phyloP scores from a whole-genome alignment of 2,888 invertebrate genomes.

The Scotopteryx bipunctaria region DNA sequence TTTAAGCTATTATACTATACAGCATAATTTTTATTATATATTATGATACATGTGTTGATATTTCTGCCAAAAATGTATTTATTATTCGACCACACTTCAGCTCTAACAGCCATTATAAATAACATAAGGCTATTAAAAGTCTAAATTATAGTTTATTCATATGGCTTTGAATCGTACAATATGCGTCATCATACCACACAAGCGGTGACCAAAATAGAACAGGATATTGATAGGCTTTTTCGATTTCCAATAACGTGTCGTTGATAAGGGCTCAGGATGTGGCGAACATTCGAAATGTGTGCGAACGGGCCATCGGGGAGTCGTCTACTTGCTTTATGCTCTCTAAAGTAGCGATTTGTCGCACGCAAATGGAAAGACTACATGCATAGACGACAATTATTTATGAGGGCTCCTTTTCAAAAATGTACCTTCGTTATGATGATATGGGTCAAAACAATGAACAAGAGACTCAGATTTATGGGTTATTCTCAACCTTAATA shows the following conservation, averaged over 20 bases:
- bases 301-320: slow-evolving; percentile 54
- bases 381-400: slow-evolving; percentile 16
- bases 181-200: not conserved
- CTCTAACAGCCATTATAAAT: not conserved
- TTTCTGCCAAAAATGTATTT: too few relatives aligned
- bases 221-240: slow-evolving; percentile 64
- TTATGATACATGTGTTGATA: too few relatives aligned
- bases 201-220: slow-evolving; percentile 50
- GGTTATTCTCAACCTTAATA: too few relatives aligned
- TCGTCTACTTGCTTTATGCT: slow-evolving; percentile 54
- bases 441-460: too few relatives aligned
- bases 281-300: slow-evolving; percentile 41
- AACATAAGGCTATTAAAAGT: not conserved
- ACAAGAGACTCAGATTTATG: too few relatives aligned
- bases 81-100: not conserved
- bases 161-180: not conserved
- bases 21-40: too few relatives aligned
- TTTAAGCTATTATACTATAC: too few relatives aligned
- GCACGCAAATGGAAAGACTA: slow-evolving; percentile 17
- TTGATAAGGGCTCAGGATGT: slow-evolving; percentile 59
- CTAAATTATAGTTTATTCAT: not conserved
- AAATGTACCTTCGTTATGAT: too few relatives aligned
- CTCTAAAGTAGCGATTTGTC: slow-evolving; percentile 52
- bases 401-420: not conserved
- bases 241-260: slow-evolving; percentile 60